Evolutionary conservation across 2,888 invertebrate genomes (phyloP), one percentile per base, ranked within the genome.

Genomic region (Apamea anceps): DNA sequence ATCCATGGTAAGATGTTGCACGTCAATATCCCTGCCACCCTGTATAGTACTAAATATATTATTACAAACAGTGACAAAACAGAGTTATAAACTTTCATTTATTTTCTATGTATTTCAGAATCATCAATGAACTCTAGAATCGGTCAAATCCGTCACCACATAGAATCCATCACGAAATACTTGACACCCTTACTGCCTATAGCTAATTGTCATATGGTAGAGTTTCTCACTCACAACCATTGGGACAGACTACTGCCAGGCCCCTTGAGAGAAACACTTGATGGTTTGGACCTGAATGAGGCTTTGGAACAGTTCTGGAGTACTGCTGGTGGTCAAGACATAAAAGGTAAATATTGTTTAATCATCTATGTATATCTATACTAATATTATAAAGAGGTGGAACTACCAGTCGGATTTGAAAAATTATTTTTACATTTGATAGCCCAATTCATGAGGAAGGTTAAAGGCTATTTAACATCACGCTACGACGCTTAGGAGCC

Each of bases 201-300:
- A 51, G 97, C 98, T 0, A 98, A 98, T 93, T 98, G 98, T 87
- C 99, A 99, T 92, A 98, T 98, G 97, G 98, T 96, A 0, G 96
- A 96, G 82, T 96, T 96, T 79, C 87, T 98, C 70, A 98, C 98
- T 0, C 95, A 98, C 18, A 95, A 97, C 68, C 97, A 98, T 78
- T 98, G 98, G 98, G 92, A 97, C 0, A 97, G 89, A 8, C 96
- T 97, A 82, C 91, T 98, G 21, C 98, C 98, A 0, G 82, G 88
- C 18, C 86, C 93, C 0, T 94, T 98, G 28, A 96, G 95, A 89
- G 87, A 91, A 1, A 97, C 97, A 89, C 93, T 98, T 13, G 93
- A 97, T 32, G 82, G 89, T 0, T 86, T 93, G 63, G 95, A 97
- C 6, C 89, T 97, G 0, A 90, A 96, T 74, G 86, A 94, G 25